A percentile compares a stretch with the other conserved stretches of the same genome.
These are phyloP conservation scores for Lepetodrilus schrolli DNA, from an alignment of 2,888 invertebrate genomes.

Conservation along the genomic window DNA sequence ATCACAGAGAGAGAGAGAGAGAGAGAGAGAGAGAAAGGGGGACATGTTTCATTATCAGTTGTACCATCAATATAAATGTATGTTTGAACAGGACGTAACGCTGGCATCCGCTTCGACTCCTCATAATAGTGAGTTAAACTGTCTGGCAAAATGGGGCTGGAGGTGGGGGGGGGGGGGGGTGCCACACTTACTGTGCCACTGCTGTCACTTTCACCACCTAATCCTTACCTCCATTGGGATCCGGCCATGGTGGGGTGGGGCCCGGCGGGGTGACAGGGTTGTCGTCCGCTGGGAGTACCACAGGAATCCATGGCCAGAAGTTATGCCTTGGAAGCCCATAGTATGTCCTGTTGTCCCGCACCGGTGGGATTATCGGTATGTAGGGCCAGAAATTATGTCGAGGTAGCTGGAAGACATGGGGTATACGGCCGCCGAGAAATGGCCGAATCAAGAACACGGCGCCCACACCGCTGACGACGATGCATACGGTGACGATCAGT, in stretches of 20 bases:
- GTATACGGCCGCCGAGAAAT: conserved; percentile 32
- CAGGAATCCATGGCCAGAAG: conserved; percentile 46
- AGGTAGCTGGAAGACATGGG: conserved; percentile 24
- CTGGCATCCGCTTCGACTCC: no score
- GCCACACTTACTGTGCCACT: no score
- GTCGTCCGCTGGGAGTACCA: conserved; percentile 23
- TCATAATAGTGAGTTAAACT: no score
- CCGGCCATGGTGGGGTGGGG: conserved; percentile 7
- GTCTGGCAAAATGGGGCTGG: no score
- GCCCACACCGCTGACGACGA: neutral
- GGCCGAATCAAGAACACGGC: conserved; percentile 35
- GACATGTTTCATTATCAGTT: no score
- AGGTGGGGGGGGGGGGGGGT: no score
- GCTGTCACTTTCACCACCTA: no score
- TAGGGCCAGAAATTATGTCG: conserved; percentile 43
- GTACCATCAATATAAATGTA: no score
- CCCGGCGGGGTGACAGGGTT: conserved; percentile 6
- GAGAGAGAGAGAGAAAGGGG: no score
- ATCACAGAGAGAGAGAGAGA: no score
- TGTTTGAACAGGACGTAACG: no score
- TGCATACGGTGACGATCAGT: neutral
- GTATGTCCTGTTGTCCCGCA: conserved; percentile 31
- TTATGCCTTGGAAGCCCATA: conserved; percentile 39
- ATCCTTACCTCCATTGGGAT: conserved; percentile 21
- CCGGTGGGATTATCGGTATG: conserved; percentile 27